A percentile compares a stretch with the other conserved stretches of the same genome.
phyloP scores from a whole-genome alignment of 2,113 vertebrate species.

The Rhabdomys dilectus region DNA sequence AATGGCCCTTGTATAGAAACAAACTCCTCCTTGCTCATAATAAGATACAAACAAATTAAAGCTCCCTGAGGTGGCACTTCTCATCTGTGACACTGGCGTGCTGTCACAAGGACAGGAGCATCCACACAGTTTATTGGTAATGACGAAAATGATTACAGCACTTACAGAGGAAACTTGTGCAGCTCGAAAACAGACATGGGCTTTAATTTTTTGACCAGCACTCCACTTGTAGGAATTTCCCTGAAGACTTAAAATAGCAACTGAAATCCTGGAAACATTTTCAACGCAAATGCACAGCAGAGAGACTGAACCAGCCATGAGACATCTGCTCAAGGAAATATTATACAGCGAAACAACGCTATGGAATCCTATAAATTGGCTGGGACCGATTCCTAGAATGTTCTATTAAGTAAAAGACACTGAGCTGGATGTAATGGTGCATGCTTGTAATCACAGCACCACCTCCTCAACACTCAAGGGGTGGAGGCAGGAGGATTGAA shows the following conservation, averaged over 20 bases:
- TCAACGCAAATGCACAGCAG: neutral
- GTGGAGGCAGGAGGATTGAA: neutral
- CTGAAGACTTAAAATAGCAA: neutral
- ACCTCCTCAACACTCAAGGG: neutral
- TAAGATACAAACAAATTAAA: conserved; percentile 20
- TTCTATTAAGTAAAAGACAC: neutral
- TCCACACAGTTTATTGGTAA: neutral
- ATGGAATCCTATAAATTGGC: neutral
- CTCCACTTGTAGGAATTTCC: neutral
- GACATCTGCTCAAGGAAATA: neutral
- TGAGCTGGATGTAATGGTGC: neutral
- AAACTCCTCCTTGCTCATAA: neutral
- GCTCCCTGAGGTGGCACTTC: too few relatives aligned
- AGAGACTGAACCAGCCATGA: neutral
- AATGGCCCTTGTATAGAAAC: neutral
- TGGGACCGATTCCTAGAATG: neutral
- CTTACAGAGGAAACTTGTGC: neutral
- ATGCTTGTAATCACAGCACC: neutral
- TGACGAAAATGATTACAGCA: too few relatives aligned
- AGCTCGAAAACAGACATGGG: neutral
- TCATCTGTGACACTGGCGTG: neutral
- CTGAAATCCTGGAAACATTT: neutral
- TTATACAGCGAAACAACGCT: neutral
- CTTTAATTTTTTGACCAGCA: neutral
- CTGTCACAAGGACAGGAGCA: neutral